Conservation (phyloP, 2,797 vertebrate species). For the Microhierax caerulescens region DNA sequence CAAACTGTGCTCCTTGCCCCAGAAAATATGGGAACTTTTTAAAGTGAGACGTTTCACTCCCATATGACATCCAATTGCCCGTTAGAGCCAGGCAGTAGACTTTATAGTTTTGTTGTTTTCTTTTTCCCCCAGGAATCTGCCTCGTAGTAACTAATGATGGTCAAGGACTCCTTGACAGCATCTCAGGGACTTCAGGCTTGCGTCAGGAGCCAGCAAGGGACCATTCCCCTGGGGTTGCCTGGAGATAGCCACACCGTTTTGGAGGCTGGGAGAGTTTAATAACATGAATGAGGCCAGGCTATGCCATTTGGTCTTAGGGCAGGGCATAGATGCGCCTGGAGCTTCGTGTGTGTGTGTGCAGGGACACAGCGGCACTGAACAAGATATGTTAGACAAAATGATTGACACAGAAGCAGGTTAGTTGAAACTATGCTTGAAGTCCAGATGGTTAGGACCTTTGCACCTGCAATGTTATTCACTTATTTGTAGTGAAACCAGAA, state of each 20-base stretch:
- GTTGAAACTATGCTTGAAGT: neutral
- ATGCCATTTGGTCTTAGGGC: neutral
- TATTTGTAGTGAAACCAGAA: neutral
- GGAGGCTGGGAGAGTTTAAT: neutral
- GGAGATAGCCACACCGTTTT: neutral
- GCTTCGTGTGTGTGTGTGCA: neutral
- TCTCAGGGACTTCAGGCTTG: neutral
- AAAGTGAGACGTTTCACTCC: neutral
- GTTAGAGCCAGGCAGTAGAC: neutral
- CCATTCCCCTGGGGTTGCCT: neutral
- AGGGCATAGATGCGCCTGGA: neutral
- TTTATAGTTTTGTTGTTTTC: neutral
- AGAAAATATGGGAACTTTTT: neutral
- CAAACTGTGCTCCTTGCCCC: neutral
- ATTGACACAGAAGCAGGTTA: neutral
- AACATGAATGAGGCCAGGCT: neutral
- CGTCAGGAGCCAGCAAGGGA: neutral
- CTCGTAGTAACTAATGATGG: neutral
- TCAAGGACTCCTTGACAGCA: neutral
- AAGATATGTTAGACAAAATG: neutral
- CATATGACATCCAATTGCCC: neutral
- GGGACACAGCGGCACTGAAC: neutral
- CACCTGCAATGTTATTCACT: neutral
- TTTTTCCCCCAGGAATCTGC: neutral
- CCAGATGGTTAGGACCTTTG: neutral